phyloP scores from a whole-genome alignment of 2,797 vertebrate species.

The Pseudomugil gertrudae region DNA sequence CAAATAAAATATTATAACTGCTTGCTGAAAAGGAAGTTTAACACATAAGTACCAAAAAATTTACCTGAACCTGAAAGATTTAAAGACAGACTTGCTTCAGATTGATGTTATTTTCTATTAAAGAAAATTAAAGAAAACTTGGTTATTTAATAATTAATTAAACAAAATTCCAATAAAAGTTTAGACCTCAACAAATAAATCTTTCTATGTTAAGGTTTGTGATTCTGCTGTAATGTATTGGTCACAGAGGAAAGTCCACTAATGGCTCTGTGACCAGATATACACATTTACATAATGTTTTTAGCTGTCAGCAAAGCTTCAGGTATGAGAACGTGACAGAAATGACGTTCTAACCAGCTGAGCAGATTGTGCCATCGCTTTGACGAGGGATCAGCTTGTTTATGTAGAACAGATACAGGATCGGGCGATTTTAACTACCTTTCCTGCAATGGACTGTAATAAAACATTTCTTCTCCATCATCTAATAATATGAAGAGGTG shows the following conservation, averaged over 20 bases:
- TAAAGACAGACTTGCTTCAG: not conserved
- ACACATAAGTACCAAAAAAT: not conserved
- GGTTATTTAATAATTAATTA: not conserved
- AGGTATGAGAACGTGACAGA: conserved; percentile 20
- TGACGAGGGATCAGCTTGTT: conserved; percentile 27
- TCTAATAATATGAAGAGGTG: conserved; percentile 55
- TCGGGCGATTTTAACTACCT: conserved; percentile 13
- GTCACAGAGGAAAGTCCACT: conserved; percentile 22
- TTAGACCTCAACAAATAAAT: not conserved
- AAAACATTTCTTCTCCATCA: conserved; percentile 52
- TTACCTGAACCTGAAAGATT: not conserved
- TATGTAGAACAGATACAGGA: conserved; percentile 31
- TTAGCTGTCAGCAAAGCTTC: conserved; percentile 23
- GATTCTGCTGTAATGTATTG: conserved; percentile 4
- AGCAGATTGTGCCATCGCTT: conserved; percentile 22
- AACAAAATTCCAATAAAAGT: conserved; percentile 1
- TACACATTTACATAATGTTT: conserved; percentile 35
- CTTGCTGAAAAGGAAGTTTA: not conserved
- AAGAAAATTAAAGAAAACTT: not conserved
- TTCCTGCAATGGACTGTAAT: conserved; percentile 33
- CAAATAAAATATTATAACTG: not conserved
- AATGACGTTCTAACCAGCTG: conserved; percentile 23
- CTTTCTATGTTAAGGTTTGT: conserved; percentile 15
- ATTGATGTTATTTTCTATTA: not conserved
- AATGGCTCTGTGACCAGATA: conserved; percentile 14